phyloP scores from a whole-genome alignment of 2,797 vertebrate species.

The Microchirus variegatus region DNA sequence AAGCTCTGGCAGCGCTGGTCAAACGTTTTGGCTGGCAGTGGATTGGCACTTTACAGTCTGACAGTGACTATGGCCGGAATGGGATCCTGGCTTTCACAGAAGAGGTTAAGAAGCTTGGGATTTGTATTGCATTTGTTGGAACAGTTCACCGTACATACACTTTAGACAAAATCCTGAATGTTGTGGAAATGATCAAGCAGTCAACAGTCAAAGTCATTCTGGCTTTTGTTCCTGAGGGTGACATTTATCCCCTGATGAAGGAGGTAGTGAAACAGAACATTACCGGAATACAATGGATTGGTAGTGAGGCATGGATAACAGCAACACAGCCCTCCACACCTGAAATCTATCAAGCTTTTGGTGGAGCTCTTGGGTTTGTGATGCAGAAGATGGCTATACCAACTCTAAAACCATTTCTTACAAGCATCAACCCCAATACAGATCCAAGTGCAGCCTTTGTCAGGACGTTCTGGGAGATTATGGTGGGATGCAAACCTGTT shows the following conservation, averaged over 20 bases:
- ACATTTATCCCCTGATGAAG: slow-evolving; percentile 79
- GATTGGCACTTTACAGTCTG: slow-evolving; percentile 81
- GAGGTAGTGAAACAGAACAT: slow-evolving; percentile 81
- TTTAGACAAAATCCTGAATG: slow-evolving; percentile 66
- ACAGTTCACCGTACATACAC: slow-evolving; percentile 72
- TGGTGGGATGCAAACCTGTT: slow-evolving; percentile 70
- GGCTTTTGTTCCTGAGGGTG: slow-evolving; percentile 77
- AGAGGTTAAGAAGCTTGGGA: slow-evolving; percentile 74
- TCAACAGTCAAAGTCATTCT: slow-evolving; percentile 81
- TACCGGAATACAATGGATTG: slow-evolving; percentile 84
- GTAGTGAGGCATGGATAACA: slow-evolving; percentile 83
- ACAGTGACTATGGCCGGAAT: slow-evolving; percentile 81
- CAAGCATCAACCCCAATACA: slow-evolving; percentile 62
- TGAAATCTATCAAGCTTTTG: slow-evolving; percentile 75
- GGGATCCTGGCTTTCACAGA: slow-evolving; percentile 76
- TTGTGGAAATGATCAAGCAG: slow-evolving; percentile 75
- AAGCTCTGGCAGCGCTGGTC: slow-evolving; percentile 80
- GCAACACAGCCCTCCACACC: slow-evolving; percentile 73
- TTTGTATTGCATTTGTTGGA: slow-evolving; percentile 81
- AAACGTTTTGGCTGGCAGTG: slow-evolving; percentile 81
- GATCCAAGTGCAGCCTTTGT: slow-evolving; percentile 65
- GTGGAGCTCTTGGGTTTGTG: slow-evolving; percentile 80
- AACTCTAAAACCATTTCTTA: slow-evolving; percentile 73
- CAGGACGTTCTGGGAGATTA: slow-evolving; percentile 77
- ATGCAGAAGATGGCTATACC: slow-evolving; percentile 78